A percentile compares a stretch with the other conserved stretches of the same genome.
Evolutionary conservation across 2,888 invertebrate species (phyloP).

Genomic region (Syrista parreyssii): DNA sequence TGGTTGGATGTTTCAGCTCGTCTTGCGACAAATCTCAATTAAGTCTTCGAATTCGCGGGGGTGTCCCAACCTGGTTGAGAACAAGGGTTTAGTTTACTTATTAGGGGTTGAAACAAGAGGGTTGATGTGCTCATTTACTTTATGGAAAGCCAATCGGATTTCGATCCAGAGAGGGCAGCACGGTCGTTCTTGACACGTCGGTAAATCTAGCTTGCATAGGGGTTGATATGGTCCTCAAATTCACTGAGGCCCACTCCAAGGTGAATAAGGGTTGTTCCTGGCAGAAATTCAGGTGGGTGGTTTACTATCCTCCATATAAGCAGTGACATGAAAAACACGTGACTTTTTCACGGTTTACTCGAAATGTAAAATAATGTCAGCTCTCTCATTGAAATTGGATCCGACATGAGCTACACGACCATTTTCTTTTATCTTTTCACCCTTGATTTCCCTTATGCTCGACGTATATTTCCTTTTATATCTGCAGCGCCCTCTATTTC

Average conservation of each 20-base stretch:
- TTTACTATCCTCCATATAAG: too few relatives aligned
- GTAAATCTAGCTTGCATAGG: slow-evolving; percentile 2
- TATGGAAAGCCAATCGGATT: neutral
- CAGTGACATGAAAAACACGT: too few relatives aligned
- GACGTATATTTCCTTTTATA: slow-evolving; percentile 42
- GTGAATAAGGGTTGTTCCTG: neutral
- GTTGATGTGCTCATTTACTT: slow-evolving; percentile 12
- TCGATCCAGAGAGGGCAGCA: slow-evolving; percentile 6
- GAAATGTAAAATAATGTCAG: neutral
- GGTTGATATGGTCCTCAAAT: neutral
- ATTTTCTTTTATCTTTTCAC: slow-evolving; percentile 31
- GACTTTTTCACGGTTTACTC: neutral
- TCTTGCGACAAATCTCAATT: neutral
- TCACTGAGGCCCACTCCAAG: neutral
- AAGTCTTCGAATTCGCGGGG: neutral
- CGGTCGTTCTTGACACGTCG: slow-evolving; percentile 1
- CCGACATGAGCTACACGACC: neutral
- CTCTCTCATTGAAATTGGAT: slow-evolving; percentile 12
- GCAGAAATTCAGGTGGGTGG: neutral
- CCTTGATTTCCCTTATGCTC: slow-evolving; percentile 42
- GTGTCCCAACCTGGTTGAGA: neutral
- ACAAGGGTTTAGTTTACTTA: neutral
- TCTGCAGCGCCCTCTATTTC: slow-evolving; percentile 35
- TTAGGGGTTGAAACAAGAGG: neutral
- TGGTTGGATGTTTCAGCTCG: slow-evolving; percentile 7